Conservation (phyloP, 1,140 invertebrate species). For the Sitobion miscanthi region DNA sequence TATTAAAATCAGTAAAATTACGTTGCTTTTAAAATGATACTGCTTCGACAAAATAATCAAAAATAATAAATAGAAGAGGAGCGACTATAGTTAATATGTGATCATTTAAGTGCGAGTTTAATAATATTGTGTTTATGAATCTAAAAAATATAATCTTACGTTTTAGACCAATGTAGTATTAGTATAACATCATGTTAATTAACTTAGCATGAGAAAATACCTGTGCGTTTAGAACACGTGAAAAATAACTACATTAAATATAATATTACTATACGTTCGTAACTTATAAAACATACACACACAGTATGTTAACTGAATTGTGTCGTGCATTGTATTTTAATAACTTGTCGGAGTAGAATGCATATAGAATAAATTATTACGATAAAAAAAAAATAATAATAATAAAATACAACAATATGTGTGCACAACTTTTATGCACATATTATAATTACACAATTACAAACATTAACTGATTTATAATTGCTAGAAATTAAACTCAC, state of each 20-base stretch:
- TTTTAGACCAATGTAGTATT: not conserved
- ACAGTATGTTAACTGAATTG: not conserved
- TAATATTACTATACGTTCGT: not conserved
- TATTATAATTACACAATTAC: constrained; percentile 19
- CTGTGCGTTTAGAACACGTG: not conserved
- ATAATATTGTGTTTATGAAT: not conserved
- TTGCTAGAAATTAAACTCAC: not conserved
- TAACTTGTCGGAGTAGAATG: constrained; percentile 21
- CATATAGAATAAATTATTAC: not conserved
- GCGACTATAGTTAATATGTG: not conserved
- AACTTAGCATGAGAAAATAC: not conserved
- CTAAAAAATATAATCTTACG: not conserved
- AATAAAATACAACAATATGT: not conserved
- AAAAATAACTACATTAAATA: constrained; percentile 34
- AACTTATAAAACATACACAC: constrained; percentile 19
- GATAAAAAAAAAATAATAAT: not conserved
- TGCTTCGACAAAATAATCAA: not conserved
- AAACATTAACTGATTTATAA: not conserved
- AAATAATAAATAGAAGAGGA: not conserved
- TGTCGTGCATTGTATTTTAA: constrained; percentile 44
- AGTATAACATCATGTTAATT: not conserved
- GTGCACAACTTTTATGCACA: not conserved
- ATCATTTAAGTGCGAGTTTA: not conserved
- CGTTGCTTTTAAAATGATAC: not conserved
- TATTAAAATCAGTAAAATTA: not conserved